phyloP scores from a whole-genome alignment of 2,797 vertebrate genomes.

The Molothrus aeneus region DNA sequence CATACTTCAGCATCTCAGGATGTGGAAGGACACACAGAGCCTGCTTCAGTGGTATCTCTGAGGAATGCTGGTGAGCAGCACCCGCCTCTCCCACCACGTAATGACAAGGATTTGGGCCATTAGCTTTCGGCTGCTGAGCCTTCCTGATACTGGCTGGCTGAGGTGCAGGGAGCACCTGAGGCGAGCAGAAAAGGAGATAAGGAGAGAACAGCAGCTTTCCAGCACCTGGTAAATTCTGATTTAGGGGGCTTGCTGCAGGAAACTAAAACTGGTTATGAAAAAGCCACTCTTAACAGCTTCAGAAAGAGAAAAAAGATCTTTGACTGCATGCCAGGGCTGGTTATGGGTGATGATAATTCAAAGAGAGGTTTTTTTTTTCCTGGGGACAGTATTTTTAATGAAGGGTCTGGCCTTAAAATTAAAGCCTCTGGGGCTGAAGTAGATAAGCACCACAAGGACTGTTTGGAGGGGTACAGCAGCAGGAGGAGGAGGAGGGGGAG shows the following conservation, averaged over 20 bases:
- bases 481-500: background rate
- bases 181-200: background rate
- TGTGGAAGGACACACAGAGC: background rate
- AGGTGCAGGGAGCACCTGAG: background rate
- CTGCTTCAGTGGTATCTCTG: background rate
- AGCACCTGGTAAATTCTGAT: background rate
- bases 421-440: background rate
- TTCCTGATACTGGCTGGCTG: background rate
- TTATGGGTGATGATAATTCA: background rate
- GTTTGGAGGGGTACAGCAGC: background rate
- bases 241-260: background rate
- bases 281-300: background rate
- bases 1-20: background rate
- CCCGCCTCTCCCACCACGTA: background rate
- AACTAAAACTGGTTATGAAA: background rate
- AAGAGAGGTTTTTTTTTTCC: background rate
- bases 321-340: background rate
- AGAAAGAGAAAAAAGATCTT: background rate
- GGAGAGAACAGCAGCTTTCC: background rate
- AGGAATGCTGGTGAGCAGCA: background rate
- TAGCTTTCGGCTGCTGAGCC: slow-evolving; percentile 17
- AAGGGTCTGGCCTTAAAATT: background rate
- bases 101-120: slow-evolving; percentile 2
- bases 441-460: background rate
- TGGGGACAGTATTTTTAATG: background rate